Percentiles rank a stretch among this genome's conserved stretches.
Conservation (phyloP, 1,140 invertebrate genomes). For the Drusus annulatus region DNA sequence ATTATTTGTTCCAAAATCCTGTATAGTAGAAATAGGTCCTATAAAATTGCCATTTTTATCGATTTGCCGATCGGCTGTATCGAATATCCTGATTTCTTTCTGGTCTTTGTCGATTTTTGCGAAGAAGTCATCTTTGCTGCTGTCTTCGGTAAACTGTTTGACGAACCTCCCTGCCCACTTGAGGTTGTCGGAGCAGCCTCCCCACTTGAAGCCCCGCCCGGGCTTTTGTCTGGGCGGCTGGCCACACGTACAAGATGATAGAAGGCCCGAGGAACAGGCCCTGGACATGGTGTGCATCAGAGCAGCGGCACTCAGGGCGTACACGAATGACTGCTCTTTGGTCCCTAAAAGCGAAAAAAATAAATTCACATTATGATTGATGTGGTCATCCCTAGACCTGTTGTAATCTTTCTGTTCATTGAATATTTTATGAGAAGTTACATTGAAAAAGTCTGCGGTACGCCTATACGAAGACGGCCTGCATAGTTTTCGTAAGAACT, state of each 20-base stretch:
- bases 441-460: too few species aligned
- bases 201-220: conserved; percentile 80
- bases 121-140: conserved; percentile 14
- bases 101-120: background rate
- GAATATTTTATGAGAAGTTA: too few species aligned
- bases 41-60: conserved; percentile 38
- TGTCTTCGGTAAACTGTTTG: conserved; percentile 50
- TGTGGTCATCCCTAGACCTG: too few species aligned
- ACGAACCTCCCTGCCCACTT: conserved; percentile 73
- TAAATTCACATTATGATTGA: too few species aligned
- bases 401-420: too few species aligned
- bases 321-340: conserved; percentile 87
- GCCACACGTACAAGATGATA: conserved; percentile 80
- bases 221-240: conserved; percentile 68
- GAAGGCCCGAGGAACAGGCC: conserved; percentile 81
- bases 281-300: conserved; percentile 82
- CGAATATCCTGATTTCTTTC: conserved; percentile 39
- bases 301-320: conserved; percentile 84
- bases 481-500: too few species aligned
- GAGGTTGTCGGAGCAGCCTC: conserved; percentile 93
- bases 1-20: background rate
- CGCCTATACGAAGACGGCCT: too few species aligned
- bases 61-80: conserved; percentile 36
- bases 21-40: background rate
- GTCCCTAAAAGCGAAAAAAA: conserved; percentile 62